Evolutionary conservation across 2,888 invertebrate genomes (phyloP).

Genomic region (Esperia sulphurella): DNA sequence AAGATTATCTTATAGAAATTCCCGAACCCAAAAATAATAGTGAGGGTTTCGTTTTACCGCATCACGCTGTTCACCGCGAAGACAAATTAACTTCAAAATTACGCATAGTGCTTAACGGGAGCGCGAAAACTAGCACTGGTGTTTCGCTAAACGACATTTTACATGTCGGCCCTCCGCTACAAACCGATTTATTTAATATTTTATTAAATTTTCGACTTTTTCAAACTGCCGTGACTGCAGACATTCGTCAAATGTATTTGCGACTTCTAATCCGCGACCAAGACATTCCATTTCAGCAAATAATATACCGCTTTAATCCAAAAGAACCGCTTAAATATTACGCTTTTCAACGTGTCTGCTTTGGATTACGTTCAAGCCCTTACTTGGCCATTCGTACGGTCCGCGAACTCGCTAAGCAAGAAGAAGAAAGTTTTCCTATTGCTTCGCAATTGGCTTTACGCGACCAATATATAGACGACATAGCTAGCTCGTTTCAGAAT

Average conservation of each 20-base stretch:
- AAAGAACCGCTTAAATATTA: neutral
- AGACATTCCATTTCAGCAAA: neutral
- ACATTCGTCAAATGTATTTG: too few relatives aligned
- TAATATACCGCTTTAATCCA: slow-evolving; percentile 1
- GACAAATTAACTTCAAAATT: neutral
- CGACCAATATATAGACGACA: slow-evolving; percentile 7
- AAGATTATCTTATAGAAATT: slow-evolving; percentile 5
- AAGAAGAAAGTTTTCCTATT: neutral
- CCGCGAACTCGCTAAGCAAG: neutral
- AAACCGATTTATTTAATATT: slow-evolving; percentile 1
- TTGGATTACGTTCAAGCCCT: slow-evolving; percentile 3
- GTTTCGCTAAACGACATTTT: neutral
- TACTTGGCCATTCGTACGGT: slow-evolving; percentile 5
- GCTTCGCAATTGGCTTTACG: slow-evolving; percentile 1
- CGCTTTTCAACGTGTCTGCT: slow-evolving; percentile 2
- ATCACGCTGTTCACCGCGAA: neutral
- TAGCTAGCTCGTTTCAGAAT: slow-evolving; percentile 3
- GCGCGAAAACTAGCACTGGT: neutral
- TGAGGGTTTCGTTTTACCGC: neutral
- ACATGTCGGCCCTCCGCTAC: slow-evolving; percentile 1
- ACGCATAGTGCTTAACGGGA: neutral
- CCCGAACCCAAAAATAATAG: neutral
- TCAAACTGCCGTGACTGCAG: neutral
- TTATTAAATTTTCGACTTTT: slow-evolving; percentile 3
- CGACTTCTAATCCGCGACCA: neutral